phyloP scores from a whole-genome alignment of 2,888 invertebrate species.

The Drosophila ochracea region DNA sequence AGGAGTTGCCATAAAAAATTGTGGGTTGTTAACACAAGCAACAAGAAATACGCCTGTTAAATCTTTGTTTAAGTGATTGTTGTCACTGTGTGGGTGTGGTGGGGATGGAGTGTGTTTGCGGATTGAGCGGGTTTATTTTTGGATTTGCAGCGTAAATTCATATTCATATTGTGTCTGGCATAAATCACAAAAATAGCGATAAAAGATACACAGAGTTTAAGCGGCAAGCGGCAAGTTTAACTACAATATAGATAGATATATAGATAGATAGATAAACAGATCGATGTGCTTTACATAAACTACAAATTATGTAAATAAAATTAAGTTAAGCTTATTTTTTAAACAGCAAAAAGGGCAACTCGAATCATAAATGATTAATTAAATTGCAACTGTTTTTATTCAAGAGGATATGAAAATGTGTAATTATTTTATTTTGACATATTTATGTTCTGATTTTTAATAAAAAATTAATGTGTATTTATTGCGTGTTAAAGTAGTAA shows the following conservation, averaged over 20 bases:
- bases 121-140: slow-evolving; percentile 12
- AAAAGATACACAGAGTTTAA: slow-evolving; percentile 37
- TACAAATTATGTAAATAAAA: not conserved
- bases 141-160: not conserved
- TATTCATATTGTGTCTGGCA: slow-evolving; percentile 19
- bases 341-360: not conserved
- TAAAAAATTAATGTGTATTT: not conserved
- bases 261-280: not conserved
- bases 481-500: too few species aligned
- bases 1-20: slow-evolving; percentile 64
- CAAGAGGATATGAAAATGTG: not conserved
- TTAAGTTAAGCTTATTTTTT: not conserved
- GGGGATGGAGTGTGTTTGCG: slow-evolving; percentile 13
- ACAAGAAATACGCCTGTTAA: slow-evolving; percentile 40
- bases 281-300: not conserved
- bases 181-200: slow-evolving; percentile 32
- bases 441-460: not conserved
- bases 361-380: not conserved
- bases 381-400: not conserved
- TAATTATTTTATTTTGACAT: not conserved
- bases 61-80: slow-evolving; percentile 48
- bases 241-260: slow-evolving; percentile 5
- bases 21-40: slow-evolving; percentile 51
- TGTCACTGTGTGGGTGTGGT: slow-evolving; percentile 24
- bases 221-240: slow-evolving; percentile 46